Percentiles rank a stretch among this genome's conserved stretches.
Evolutionary conservation across 2,888 invertebrate species (phyloP).

Genomic region (Stegana nigrithorax): DNA sequence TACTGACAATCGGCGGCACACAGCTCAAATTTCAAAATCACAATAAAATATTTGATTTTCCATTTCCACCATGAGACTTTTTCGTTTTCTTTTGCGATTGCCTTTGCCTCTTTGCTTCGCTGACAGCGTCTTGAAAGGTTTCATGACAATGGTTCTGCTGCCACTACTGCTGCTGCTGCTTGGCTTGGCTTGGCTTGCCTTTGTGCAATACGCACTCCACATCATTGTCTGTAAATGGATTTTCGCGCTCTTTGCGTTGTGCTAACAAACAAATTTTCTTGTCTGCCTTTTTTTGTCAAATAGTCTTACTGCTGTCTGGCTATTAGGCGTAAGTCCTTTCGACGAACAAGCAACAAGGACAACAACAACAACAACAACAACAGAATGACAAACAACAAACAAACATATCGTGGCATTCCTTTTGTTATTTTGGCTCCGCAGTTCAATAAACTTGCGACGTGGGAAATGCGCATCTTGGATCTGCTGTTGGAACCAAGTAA

Average conservation of each 20-base stretch:
- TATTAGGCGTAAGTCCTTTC: conserved; percentile 2
- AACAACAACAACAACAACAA: no score
- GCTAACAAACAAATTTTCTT: conserved; percentile 4
- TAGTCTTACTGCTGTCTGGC: not conserved
- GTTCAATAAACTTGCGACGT: conserved; percentile 1
- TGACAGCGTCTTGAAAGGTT: not conserved
- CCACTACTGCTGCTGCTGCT: no score
- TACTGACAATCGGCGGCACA: conserved; percentile 17
- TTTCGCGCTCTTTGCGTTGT: conserved; percentile 19
- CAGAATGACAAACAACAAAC: not conserved
- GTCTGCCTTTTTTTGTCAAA: not conserved
- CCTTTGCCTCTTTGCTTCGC: not conserved
- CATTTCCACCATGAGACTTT: conserved; percentile 3
- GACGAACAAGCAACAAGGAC: no score
- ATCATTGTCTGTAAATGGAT: conserved; percentile 18
- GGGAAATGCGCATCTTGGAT: not conserved
- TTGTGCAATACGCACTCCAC: not conserved
- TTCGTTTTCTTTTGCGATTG: conserved; percentile 23
- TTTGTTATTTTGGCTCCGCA: no score
- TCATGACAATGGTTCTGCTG: no score
- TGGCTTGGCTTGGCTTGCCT: not conserved
- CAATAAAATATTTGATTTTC: conserved; percentile 7
- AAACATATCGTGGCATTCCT: not conserved
- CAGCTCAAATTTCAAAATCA: conserved; percentile 8
- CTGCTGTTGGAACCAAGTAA: no score